Conservation (phyloP, 2,113 vertebrate genomes). For the Pica pica region DNA sequence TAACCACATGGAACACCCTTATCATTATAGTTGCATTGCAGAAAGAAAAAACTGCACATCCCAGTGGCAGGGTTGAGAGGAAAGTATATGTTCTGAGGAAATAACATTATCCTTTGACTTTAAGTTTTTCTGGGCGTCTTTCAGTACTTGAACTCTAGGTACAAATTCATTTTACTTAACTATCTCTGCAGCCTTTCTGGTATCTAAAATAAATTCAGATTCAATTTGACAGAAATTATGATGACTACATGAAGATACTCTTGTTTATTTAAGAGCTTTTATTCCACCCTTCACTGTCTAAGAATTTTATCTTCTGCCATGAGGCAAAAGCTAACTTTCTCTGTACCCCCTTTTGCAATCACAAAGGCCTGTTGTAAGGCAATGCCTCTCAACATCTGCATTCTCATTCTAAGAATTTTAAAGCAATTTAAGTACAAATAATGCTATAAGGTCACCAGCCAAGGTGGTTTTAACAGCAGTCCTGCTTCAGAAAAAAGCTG, state of each 20-base stretch:
- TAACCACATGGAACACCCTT: background rate
- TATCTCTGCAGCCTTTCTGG: background rate
- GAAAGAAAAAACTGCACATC: background rate
- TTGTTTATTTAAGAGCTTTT: background rate
- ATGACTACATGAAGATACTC: background rate
- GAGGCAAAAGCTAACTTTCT: background rate
- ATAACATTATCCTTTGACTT: background rate
- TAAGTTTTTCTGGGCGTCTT: background rate
- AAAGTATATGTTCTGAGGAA: background rate
- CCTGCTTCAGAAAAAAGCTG: background rate
- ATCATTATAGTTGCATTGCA: background rate
- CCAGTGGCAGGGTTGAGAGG: background rate
- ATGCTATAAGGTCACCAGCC: background rate
- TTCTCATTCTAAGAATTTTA: background rate
- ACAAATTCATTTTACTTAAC: background rate
- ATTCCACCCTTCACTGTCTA: background rate
- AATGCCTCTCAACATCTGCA: background rate
- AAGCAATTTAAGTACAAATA: background rate
- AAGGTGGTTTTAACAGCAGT: background rate
- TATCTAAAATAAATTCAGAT: background rate
- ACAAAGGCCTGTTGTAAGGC: background rate
- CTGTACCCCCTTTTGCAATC: background rate
- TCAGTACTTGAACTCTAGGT: background rate
- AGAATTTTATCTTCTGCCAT: background rate
- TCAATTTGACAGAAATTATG: background rate